Conservation (phyloP, 1,140 invertebrate species). For the Gryon sp. region DNA sequence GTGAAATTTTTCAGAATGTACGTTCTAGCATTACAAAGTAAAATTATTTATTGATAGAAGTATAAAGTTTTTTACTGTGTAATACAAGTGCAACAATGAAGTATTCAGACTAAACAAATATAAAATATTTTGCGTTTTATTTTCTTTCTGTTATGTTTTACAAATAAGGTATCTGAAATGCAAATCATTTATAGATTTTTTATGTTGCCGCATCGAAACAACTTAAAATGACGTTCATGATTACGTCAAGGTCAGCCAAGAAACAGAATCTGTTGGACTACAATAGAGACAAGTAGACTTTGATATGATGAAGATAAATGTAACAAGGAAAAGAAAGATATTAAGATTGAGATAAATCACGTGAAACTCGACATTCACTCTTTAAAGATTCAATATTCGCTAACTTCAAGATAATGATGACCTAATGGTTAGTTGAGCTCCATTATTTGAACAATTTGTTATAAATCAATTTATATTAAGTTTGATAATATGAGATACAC, state of each 20-base stretch:
- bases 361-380: slow-evolving; percentile 15
- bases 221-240: slow-evolving; percentile 33
- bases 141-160: too few relatives aligned
- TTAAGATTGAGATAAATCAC: slow-evolving; percentile 47
- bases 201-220: slow-evolving; percentile 12
- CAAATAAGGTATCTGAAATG: too few relatives aligned
- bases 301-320: slow-evolving; percentile 61
- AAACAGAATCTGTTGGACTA: slow-evolving; percentile 22
- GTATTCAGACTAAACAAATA: too few relatives aligned
- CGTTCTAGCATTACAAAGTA: too few relatives aligned
- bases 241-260: slow-evolving; percentile 43
- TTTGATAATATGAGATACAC: too few relatives aligned
- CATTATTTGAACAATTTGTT: slow-evolving; percentile 9
- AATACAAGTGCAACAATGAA: too few relatives aligned
- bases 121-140: too few relatives aligned
- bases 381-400: slow-evolving; percentile 39
- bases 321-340: slow-evolving; percentile 35
- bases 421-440: slow-evolving; percentile 36
- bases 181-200: too few relatives aligned
- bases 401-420: slow-evolving; percentile 37
- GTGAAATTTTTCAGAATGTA: too few relatives aligned
- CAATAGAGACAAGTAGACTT: slow-evolving; percentile 54
- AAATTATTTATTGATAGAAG: too few relatives aligned
- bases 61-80: too few relatives aligned
- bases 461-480: too few relatives aligned